Base-by-base conservation (phyloP, 2,113 vertebrate species). In the Leptodactylus fuscus region DNA sequence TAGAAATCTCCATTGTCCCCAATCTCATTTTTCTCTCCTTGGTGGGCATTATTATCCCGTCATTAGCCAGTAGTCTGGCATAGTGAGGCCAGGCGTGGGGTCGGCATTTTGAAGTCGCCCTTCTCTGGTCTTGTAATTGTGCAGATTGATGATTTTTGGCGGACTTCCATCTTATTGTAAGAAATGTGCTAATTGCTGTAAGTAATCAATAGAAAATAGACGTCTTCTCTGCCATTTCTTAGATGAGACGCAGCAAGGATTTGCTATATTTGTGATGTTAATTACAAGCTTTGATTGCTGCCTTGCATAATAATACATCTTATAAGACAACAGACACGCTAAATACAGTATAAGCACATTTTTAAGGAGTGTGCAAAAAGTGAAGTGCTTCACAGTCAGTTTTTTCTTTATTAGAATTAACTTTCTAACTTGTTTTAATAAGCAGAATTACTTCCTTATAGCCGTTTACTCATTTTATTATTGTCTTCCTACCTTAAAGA, bases 141-240 rank as follows among this genome's bases (percentile, higher is more conserved):
- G 73, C 15, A 49, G 46, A 48, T 51, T 49, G 73, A 49, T 49
- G 73, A 18, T 27, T 76, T 76, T 48, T 51, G 44, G 73, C 44
- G 51, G 16, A 27, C 6, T 49, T 20, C n/a, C 71, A 22, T 74
- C 71, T 48, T 29, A 75, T 75, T 75, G 71, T 29, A 29, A 48
- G 36, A 49, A 49, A 76, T 49, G 73, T 51, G 46, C 46, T 49
- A 24, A 73, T n/a, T 73, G 32, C 13, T 69, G 18, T 24, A 44
- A 24, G 70, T 73, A 22, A 73, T 73, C 70, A 73, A 49, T 76
- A 76, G 44, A 76, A 27, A 76, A 76, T 76, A 32, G 13, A 76
- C 29, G 41, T 2, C 73, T 49, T 48, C 44, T 7, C 22, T 75
- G 46, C 48, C 44, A 76, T 53, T 36, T 36, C 13, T 79, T 20